These are phyloP conservation scores for Drosophila diplacantha DNA, from an alignment of 2,888 invertebrate genomes.

Conservation along the genomic window DNA sequence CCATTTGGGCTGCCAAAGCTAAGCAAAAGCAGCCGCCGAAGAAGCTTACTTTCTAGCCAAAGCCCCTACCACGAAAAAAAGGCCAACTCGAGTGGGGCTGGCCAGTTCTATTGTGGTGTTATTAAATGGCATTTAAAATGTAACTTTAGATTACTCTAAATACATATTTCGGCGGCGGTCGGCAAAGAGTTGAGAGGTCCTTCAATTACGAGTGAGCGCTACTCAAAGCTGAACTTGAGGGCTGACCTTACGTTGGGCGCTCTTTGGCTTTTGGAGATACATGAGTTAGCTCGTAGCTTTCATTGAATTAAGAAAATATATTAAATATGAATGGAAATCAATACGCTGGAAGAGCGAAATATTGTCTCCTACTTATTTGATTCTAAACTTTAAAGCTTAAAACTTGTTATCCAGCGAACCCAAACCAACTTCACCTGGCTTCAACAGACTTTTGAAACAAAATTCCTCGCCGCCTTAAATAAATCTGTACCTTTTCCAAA, in stretches of 20 bases:
- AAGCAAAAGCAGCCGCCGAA: slow-evolving; percentile 26
- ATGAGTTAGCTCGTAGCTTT: not conserved
- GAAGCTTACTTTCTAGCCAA: slow-evolving; percentile 40
- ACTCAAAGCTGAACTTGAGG: slow-evolving; percentile 11
- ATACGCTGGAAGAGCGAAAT: not conserved
- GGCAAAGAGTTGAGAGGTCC: slow-evolving; percentile 20
- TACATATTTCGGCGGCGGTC: slow-evolving; percentile 17
- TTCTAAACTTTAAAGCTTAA: not conserved
- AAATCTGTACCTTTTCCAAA: slow-evolving; percentile 20
- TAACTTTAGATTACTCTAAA: slow-evolving; percentile 59
- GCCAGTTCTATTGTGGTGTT: slow-evolving; percentile 65
- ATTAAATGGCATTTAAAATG: slow-evolving; percentile 66
- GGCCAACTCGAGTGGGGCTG: slow-evolving; percentile 33
- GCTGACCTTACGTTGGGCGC: slow-evolving; percentile 9
- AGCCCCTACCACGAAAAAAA: not conserved
- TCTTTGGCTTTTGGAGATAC: not conserved
- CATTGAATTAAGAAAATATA: not conserved
- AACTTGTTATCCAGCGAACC: not conserved
- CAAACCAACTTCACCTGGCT: not conserved
- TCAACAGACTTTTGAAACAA: not conserved
- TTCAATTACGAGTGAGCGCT: slow-evolving; percentile 25
- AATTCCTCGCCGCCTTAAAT: slow-evolving; percentile 13
- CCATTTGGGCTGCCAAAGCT: slow-evolving; percentile 56
- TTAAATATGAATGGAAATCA: not conserved
- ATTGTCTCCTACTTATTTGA: not conserved